A percentile compares a stretch with the other conserved stretches of the same genome.
These are phyloP conservation scores for Protomyctophum bolini DNA, from an alignment of 2,113 vertebrate species.

Conservation along the genomic window DNA sequence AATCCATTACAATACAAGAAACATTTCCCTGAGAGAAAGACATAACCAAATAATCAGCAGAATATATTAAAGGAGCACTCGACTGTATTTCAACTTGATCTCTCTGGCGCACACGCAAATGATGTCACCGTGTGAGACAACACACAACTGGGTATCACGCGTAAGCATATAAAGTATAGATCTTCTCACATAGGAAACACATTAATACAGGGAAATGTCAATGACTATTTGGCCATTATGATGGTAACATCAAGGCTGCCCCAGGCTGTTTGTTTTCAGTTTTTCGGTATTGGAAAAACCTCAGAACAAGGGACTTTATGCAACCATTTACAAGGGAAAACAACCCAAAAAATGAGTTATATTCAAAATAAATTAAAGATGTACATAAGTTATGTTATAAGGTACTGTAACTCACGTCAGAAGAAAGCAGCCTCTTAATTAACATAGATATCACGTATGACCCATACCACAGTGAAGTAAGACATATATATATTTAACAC, in stretches of 20 bases:
- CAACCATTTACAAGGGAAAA: background rate
- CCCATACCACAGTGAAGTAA: background rate
- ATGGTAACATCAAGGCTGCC: conserved; percentile 23
- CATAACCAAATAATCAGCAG: background rate
- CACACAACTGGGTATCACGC: no score
- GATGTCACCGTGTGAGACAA: no score
- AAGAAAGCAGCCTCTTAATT: background rate
- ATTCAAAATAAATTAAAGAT: no score
- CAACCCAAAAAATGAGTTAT: background rate
- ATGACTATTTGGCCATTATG: conserved; percentile 15
- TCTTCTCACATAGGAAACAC: conserved; percentile 2
- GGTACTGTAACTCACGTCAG: background rate
- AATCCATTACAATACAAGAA: conserved; percentile 94
- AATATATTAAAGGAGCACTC: background rate
- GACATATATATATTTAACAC: background rate
- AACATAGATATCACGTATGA: background rate
- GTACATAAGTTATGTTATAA: no score
- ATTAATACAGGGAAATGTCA: conserved; percentile 24
- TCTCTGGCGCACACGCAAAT: background rate
- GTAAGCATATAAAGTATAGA: no score
- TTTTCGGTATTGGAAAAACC: background rate
- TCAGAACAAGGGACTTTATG: conserved; percentile 2
- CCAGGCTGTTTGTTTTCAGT: conserved; percentile 19
- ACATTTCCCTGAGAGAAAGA: conserved; percentile 86
- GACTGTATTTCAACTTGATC: no score